Evolutionary conservation across 2,888 invertebrate species (phyloP), one percentile per base, ranked within the genome.

Genomic region (Clusia tigrina): DNA sequence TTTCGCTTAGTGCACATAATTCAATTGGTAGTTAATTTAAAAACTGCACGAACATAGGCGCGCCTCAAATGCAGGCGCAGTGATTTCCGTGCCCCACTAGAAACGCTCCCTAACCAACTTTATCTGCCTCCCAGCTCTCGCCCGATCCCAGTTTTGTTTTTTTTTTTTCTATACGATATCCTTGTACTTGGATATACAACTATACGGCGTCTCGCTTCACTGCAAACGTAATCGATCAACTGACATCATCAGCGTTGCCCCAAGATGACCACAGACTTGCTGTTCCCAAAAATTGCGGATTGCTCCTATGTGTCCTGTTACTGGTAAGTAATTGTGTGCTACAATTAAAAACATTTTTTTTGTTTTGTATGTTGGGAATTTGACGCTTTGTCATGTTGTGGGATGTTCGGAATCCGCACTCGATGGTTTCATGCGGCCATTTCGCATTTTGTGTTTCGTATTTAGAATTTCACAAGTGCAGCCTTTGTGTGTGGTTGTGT

Each of bases 291-390:
- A 86, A 89, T 90, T 78, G 85, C 89, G 62, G 92, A 92, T 73
- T 93, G 93, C 84, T 89, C 91, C 74, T 93, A 94, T 84, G 93
- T 93, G 73, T 91, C 92, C 77, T 93, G 93, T 85, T 94, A 93
- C 84, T 94, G 94, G 93, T 91, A 86, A 89, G 89, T 85, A 62
- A 17, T 25, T n/a, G n/a, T n/a, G n/a, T n/a, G n/a, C n/a, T n/a
- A n/a, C n/a, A n/a, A n/a, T n/a, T n/a, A 51, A 9, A n/a, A 42
- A 42, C 10, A 42, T 55, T 38, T 22, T 20, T 26, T 53, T 53
- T 24, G 9, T 53, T 20, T 53, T n/a, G n/a, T 1, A 53, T 53
- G 15, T 55, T 55, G 20, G 18, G 20, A 32, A 32, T 5, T n/a
- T n/a, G n/a, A n/a, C 6, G 32, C 32, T 32, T 32, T 6, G 32